A percentile compares a stretch with the other conserved stretches of the same genome.
Conservation (phyloP, 2,888 invertebrate genomes). For the Spilosoma lubricipeda region DNA sequence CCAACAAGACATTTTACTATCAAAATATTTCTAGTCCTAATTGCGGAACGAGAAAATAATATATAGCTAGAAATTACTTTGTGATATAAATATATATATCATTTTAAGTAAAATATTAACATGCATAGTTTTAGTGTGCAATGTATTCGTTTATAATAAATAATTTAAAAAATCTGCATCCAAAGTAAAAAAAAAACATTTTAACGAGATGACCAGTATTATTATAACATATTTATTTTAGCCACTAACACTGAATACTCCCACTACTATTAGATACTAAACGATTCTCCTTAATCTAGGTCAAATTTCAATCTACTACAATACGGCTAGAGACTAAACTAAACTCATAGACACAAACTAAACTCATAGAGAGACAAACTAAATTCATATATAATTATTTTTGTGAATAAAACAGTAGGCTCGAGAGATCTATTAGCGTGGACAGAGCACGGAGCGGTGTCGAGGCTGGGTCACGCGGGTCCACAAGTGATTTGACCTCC, state of each 20-base stretch:
- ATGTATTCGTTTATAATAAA: neutral
- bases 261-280: neutral
- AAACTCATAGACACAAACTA: neutral
- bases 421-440: constrained; percentile 26
- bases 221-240: neutral
- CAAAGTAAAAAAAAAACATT: neutral
- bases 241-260: neutral
- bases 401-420: constrained; percentile 11
- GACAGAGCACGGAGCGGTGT: constrained; percentile 38
- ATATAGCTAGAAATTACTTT: too few species aligned
- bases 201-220: neutral
- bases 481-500: constrained; percentile 85
- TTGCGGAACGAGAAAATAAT: too few species aligned
- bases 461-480: constrained; percentile 60
- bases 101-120: too few species aligned
- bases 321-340: neutral
- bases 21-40: too few species aligned
- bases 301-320: too few species aligned
- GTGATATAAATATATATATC: too few species aligned
- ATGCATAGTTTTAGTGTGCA: too few species aligned
- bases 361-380: neutral
- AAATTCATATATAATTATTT: neutral
- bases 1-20: too few species aligned
- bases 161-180: neutral
- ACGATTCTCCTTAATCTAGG: too few species aligned